A percentile compares a stretch with the other conserved stretches of the same genome.
Evolutionary conservation across 1,140 invertebrate species (phyloP).

Genomic region (Drosophila auraria): DNA sequence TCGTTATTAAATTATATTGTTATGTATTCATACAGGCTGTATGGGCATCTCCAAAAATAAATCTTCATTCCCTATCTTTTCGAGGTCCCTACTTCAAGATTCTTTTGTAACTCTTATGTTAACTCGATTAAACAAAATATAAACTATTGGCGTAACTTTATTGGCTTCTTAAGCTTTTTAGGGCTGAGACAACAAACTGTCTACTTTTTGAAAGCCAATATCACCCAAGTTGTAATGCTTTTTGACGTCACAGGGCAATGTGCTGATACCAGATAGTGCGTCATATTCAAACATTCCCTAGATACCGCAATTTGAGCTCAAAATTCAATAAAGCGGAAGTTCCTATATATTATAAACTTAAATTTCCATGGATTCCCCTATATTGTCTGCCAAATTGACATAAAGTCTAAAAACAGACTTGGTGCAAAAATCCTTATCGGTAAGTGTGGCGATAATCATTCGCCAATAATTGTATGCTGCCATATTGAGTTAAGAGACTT

Average conservation of each 20-base stretch:
- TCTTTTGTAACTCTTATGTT: too few species aligned
- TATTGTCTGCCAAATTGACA: background rate
- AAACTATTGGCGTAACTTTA: too few species aligned
- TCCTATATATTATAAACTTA: background rate
- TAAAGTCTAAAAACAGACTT: background rate
- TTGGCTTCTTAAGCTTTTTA: background rate
- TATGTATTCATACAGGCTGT: too few species aligned
- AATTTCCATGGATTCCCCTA: background rate
- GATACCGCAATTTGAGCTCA: background rate
- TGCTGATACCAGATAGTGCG: conserved; percentile 1
- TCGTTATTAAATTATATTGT: too few species aligned
- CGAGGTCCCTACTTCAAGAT: too few species aligned
- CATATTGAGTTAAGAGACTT: background rate
- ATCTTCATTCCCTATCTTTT: too few species aligned
- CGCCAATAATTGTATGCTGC: background rate
- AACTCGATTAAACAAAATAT: too few species aligned
- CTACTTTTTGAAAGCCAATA: background rate
- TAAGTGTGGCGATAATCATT: background rate
- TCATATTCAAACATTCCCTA: background rate
- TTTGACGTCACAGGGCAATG: conserved; percentile 28
- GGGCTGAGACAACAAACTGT: too few species aligned
- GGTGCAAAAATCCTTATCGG: conserved; percentile 2
- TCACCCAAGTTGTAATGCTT: background rate
- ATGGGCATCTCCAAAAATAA: too few species aligned
- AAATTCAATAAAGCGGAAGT: background rate